Conservation (phyloP, 1,140 invertebrate species). For the Zeugodacus cucurbitae region DNA sequence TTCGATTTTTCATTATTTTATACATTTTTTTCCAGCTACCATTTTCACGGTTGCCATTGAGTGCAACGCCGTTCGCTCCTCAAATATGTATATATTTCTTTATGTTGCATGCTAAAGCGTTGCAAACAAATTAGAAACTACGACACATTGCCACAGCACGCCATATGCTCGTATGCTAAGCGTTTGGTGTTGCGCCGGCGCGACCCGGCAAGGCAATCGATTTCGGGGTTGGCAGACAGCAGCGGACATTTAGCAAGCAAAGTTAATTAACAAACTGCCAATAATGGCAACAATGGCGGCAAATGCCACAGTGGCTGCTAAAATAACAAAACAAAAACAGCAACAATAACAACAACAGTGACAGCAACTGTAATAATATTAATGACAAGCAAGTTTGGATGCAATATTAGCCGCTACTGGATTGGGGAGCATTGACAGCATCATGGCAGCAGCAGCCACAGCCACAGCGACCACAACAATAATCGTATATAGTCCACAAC, state of each 20-base stretch:
- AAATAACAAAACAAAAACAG: neutral
- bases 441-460: neutral
- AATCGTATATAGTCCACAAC: neutral
- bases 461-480: neutral
- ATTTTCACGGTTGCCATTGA: neutral
- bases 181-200: neutral
- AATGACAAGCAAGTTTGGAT: slow-evolving; percentile 23
- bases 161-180: neutral
- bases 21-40: neutral
- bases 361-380: neutral
- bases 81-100: neutral
- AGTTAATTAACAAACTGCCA: slow-evolving; percentile 65
- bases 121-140: slow-evolving; percentile 33
- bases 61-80: neutral
- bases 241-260: slow-evolving; percentile 47
- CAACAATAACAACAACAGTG: neutral
- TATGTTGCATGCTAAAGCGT: neutral
- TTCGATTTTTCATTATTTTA: too few species aligned
- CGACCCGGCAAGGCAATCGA: neutral
- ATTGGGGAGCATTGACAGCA: slow-evolving; percentile 8
- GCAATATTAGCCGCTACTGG: slow-evolving; percentile 17
- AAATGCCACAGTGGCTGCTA: neutral
- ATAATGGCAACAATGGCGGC: slow-evolving; percentile 53
- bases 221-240: slow-evolving; percentile 20
- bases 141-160: slow-evolving; percentile 16